phyloP scores from a whole-genome alignment of 2,113 vertebrate species.

The Pyrgilauda ruficollis region DNA sequence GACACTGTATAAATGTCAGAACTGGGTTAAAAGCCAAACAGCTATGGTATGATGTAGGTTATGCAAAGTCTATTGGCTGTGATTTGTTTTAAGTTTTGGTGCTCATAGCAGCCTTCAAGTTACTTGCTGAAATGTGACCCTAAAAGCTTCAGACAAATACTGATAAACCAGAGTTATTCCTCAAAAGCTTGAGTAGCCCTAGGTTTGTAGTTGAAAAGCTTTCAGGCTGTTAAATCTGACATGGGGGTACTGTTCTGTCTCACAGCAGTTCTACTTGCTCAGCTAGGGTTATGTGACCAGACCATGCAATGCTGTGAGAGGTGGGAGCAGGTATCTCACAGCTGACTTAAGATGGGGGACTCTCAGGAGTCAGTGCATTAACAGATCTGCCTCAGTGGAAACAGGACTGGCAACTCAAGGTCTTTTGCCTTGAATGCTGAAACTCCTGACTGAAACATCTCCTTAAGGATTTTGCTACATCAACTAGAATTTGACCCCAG shows the following conservation, averaged over 20 bases:
- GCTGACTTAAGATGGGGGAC: no score
- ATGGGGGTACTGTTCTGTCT: not conserved
- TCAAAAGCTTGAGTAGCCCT: not conserved
- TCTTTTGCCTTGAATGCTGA: not conserved
- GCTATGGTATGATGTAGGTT: not conserved
- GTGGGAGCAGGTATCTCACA: not conserved
- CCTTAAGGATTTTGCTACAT: not conserved
- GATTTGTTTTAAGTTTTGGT: not conserved
- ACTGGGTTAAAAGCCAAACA: not conserved
- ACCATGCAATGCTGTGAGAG: accelerated
- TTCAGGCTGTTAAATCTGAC: not conserved
- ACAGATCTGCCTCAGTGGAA: not conserved
- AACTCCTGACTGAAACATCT: not conserved
- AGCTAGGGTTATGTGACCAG: not conserved
- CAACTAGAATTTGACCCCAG: not conserved
- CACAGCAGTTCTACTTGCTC: not conserved
- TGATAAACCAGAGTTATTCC: not conserved
- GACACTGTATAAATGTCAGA: not conserved
- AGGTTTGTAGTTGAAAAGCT: not conserved
- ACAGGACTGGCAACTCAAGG: not conserved
- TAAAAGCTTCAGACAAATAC: not conserved
- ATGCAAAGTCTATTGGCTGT: not conserved
- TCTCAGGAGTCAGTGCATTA: not conserved
- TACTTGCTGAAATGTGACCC: not conserved
- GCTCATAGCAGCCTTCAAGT: not conserved